phyloP scores from a whole-genome alignment of 2,797 vertebrate genomes.

The Phoxinus dragarum region DNA sequence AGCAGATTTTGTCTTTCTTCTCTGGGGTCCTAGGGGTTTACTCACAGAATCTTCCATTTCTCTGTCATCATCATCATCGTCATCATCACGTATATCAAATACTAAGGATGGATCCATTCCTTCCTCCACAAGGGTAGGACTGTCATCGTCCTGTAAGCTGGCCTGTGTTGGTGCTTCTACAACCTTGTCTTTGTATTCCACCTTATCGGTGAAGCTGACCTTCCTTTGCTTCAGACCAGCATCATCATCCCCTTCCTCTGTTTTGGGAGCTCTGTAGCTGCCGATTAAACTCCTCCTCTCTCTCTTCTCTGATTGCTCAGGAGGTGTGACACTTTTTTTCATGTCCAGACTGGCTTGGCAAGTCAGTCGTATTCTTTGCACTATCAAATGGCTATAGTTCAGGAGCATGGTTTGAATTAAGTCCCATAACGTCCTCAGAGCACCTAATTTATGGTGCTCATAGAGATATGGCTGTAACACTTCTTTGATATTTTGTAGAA shows the following conservation, averaged over 20 bases:
- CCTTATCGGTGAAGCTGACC: conserved; percentile 94
- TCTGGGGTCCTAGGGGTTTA: conserved; percentile 71
- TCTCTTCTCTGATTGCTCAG: conserved; percentile 65
- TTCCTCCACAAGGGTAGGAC: conserved; percentile 95
- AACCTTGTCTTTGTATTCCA: conserved; percentile 78
- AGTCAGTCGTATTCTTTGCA: conserved; percentile 74
- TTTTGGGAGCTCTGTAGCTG: conserved; percentile 83
- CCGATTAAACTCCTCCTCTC: conserved; percentile 83
- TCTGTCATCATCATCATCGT: conserved; percentile 81
- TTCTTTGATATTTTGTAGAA: conserved; percentile 94
- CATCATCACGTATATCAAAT: conserved; percentile 91
- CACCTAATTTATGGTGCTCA: conserved; percentile 87
- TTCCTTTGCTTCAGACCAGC: conserved; percentile 89
- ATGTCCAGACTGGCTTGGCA: conserved; percentile 50
- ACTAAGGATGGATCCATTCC: conserved; percentile 89
- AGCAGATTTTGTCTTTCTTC: conserved; percentile 71
- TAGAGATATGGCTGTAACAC: conserved; percentile 95
- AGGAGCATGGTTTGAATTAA: conserved; percentile 79
- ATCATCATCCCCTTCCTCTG: conserved; percentile 74
- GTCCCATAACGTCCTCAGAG: conserved; percentile 80
- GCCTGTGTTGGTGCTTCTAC: conserved; percentile 73
- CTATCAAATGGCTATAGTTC: conserved; percentile 70
- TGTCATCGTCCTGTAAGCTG: conserved; percentile 91
- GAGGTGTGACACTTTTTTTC: conserved; percentile 25
- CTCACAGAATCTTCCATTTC: conserved; percentile 89